A percentile compares a stretch with the other conserved stretches of the same genome.
These are phyloP conservation scores for Dexiosoma caninum DNA, from an alignment of 2,888 invertebrate genomes.

Conservation along the genomic window DNA sequence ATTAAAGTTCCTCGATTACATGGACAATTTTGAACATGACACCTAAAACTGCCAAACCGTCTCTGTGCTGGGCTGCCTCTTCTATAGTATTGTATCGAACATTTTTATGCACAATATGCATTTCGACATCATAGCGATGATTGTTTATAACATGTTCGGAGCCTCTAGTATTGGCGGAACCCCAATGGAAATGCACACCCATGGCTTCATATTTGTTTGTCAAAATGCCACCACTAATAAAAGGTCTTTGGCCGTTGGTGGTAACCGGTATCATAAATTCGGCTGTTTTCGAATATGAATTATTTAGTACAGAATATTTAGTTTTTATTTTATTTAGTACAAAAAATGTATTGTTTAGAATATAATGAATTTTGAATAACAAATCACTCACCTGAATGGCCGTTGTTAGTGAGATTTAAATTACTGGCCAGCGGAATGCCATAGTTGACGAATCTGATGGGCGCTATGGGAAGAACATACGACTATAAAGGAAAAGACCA, in stretches of 20 bases:
- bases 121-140: constrained; percentile 80
- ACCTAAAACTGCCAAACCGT: constrained; percentile 83
- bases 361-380: neutral
- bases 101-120: constrained; percentile 84
- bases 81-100: constrained; percentile 79
- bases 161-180: constrained; percentile 82
- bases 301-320: neutral
- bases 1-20: constrained; percentile 44
- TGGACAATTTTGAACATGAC: constrained; percentile 79
- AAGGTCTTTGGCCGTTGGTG: constrained; percentile 66
- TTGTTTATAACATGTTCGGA: constrained; percentile 77
- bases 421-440: constrained; percentile 81
- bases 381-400: constrained; percentile 80
- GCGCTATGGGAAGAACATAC: constrained; percentile 61
- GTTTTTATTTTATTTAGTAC: neutral
- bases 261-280: constrained; percentile 67
- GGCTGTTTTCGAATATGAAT: constrained; percentile 59
- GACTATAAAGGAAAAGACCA: constrained; percentile 65
- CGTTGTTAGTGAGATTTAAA: constrained; percentile 82
- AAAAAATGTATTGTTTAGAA: neutral
- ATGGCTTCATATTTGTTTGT: constrained; percentile 67
- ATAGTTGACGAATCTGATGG: constrained; percentile 78
- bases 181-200: constrained; percentile 83
- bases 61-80: constrained; percentile 78
- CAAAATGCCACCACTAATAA: constrained; percentile 68